Percentiles rank a stretch among this genome's conserved stretches.
phyloP scores from a whole-genome alignment of 1,140 invertebrate genomes.

The Argopecten irradians region DNA sequence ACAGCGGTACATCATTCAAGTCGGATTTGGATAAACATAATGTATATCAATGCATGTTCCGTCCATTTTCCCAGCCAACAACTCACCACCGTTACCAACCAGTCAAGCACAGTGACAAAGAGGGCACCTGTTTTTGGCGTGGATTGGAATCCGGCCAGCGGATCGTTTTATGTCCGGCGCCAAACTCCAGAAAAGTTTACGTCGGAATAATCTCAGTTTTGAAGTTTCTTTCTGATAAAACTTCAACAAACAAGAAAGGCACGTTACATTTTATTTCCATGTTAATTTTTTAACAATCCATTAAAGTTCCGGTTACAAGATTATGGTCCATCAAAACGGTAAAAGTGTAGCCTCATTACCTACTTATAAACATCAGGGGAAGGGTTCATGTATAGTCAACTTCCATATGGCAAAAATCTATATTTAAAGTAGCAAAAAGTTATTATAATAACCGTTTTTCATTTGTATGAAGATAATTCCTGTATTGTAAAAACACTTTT shows the following conservation, averaged over 20 bases:
- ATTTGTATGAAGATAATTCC: too few relatives aligned
- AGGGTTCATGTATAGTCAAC: background rate
- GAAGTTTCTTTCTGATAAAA: slow-evolving; percentile 1
- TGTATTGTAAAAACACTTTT: too few relatives aligned
- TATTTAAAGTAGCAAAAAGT: too few relatives aligned
- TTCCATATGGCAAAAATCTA: background rate
- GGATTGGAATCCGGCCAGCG: background rate
- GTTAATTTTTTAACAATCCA: background rate
- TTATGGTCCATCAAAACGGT: background rate
- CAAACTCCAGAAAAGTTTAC: background rate
- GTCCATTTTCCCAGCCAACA: background rate
- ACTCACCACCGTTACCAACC: background rate
- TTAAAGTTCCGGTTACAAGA: background rate
- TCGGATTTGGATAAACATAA: background rate
- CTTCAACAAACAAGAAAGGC: background rate
- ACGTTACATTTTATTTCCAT: background rate
- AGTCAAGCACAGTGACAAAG: background rate
- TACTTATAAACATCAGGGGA: background rate
- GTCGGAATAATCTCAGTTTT: background rate
- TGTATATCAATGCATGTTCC: background rate
- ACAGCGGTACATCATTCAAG: background rate
- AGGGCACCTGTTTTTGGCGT: background rate
- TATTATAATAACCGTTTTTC: too few relatives aligned
- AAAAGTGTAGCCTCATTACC: background rate
- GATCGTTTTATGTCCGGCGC: background rate